Conservation (phyloP, 2,113 vertebrate genomes). For the Rhabdornis inornatus region DNA sequence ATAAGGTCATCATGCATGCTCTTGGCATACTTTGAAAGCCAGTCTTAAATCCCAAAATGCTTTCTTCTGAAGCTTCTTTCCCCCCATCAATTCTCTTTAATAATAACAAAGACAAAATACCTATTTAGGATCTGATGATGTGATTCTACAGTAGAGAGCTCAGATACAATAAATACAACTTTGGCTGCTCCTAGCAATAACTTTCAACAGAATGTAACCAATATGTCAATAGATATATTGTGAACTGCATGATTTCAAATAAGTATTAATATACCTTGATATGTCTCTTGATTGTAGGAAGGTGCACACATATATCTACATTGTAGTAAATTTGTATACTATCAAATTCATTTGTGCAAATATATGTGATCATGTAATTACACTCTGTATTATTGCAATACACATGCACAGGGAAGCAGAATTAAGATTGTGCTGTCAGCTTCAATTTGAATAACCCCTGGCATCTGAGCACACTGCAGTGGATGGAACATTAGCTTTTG, state of each 20-base stretch:
- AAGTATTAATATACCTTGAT: neutral
- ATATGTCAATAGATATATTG: neutral
- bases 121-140: neutral
- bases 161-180: neutral
- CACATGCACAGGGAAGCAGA: neutral
- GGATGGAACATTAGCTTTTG: neutral
- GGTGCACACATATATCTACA: neutral
- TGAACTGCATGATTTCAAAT: neutral
- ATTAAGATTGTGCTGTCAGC: conserved; percentile 31
- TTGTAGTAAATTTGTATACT: neutral
- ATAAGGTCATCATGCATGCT: neutral
- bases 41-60: neutral
- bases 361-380: conserved; percentile 33
- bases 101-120: neutral
- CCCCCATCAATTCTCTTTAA: neutral
- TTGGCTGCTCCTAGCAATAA: neutral
- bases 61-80: neutral
- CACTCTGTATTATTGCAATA: neutral
- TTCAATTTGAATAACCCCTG: conserved; percentile 9
- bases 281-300: neutral
- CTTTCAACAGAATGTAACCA: neutral
- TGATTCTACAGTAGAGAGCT: neutral
- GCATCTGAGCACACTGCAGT: neutral
- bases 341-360: conserved; percentile 18
- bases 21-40: neutral